Evolutionary conservation across 2,113 vertebrate species (phyloP).

Genomic region (Gasterosteus aculeatus): DNA sequence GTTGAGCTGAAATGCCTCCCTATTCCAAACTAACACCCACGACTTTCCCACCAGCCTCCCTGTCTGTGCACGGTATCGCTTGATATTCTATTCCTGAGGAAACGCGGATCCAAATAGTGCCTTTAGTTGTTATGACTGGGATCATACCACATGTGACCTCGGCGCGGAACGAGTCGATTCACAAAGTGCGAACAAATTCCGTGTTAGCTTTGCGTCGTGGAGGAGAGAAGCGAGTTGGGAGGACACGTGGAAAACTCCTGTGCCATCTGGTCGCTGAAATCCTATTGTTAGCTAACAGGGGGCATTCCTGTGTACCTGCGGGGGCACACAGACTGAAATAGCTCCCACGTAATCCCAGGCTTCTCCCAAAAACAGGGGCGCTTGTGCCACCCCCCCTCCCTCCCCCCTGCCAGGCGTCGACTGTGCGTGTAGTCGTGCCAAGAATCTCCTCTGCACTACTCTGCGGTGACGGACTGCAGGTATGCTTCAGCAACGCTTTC

Average conservation of each 20-base stretch:
- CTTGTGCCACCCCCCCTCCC: constrained; percentile 59
- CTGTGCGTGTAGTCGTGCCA: constrained; percentile 55
- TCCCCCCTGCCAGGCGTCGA: constrained; percentile 38
- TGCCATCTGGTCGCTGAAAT: constrained; percentile 55
- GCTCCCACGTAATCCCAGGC: constrained; percentile 65
- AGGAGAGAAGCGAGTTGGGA: constrained; percentile 20
- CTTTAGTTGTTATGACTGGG: constrained; percentile 55
- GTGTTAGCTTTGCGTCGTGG: constrained; percentile 1
- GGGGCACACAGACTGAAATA: constrained; percentile 72
- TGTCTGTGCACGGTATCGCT: constrained; percentile 33
- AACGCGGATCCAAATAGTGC: constrained; percentile 53
- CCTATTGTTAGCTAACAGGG: constrained; percentile 65
- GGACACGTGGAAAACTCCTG: constrained; percentile 32
- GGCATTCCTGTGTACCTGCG: constrained; percentile 74
- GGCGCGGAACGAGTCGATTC: constrained; percentile 25
- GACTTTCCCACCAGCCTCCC: constrained; percentile 26
- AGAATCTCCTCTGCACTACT: constrained; percentile 51
- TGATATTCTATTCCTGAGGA: constrained; percentile 52
- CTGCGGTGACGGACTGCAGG: constrained; percentile 41
- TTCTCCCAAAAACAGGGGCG: constrained; percentile 57
- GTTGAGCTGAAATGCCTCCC: constrained; percentile 21
- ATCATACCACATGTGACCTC: constrained; percentile 36
- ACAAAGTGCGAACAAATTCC: constrained; percentile 7
- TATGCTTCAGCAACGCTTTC: constrained; percentile 23
- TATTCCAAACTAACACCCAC: constrained; percentile 29